Evolutionary conservation across 2,797 vertebrate species (phyloP).

Genomic region (Triplophysa yarkandensis): DNA sequence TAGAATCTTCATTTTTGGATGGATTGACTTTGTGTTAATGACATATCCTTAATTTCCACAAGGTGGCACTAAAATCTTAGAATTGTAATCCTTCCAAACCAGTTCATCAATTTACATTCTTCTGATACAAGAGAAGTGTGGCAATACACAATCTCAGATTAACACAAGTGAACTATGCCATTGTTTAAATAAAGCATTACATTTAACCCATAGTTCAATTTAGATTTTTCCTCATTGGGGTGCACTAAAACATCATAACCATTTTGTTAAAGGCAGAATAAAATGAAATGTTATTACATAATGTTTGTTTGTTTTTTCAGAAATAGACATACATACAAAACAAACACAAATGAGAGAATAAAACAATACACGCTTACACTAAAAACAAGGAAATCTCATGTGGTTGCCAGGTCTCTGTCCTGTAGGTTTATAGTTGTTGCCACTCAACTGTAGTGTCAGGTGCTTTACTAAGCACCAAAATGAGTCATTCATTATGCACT

Average conservation of each 20-base stretch:
- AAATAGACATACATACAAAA: no score
- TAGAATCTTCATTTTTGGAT: no score
- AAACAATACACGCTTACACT: background rate
- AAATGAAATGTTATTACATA: no score
- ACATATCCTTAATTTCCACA: conserved; percentile 52
- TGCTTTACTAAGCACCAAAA: background rate
- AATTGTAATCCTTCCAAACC: conserved; percentile 24
- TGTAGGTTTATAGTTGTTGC: background rate
- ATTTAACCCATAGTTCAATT: background rate
- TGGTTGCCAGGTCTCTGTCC: background rate
- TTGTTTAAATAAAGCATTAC: background rate
- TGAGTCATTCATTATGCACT: background rate
- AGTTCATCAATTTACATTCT: conserved; percentile 4
- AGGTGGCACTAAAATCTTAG: conserved; percentile 63
- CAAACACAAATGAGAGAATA: background rate
- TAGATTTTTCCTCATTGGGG: no score
- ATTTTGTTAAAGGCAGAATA: no score
- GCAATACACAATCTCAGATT: conserved; percentile 25
- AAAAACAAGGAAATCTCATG: background rate
- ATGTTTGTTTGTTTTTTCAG: no score
- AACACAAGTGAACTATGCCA: background rate
- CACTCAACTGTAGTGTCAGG: background rate
- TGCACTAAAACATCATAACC: no score
- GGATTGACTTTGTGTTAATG: background rate
- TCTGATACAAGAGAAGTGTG: conserved; percentile 58